Base-by-base conservation (phyloP, 1,140 invertebrate species). In the Euura saliciscinereae region DNA sequence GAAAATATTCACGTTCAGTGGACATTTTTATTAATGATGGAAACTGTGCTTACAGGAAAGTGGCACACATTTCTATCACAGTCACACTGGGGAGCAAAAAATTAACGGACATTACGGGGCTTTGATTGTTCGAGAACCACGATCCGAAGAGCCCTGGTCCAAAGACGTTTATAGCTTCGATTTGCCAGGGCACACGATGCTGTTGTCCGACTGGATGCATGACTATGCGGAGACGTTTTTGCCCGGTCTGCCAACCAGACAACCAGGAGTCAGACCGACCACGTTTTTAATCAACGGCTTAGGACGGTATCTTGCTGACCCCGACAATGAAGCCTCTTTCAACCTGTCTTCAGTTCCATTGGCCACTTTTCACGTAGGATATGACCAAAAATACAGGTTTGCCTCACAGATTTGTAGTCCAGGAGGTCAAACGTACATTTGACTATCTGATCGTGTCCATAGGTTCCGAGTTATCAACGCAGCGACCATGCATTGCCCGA, bases 391-490 rank as follows among this genome's bases (percentile, higher is more conserved):
- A 10, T 72, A 44, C 13, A 72, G 66, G 43, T 11, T 73, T 70
- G 10, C 42, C 7, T n/a, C 6, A 13, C 28, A 8, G 28, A 3
- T n/a, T 2, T 66, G 13, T 28, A 10, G 13, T 5, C 6, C 6
- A 11, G 46, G 4, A 44, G 69, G 64, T 1, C 28, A 69, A 11
- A 44, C 73, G n/a, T 72, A 69, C 6, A 72, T 51, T 8, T 69
- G 68, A 13, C 4, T 69, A 43, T 75, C 73, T 75, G 65, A 67
- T 74, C 78, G 84, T 65, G 78, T 82, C 28, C 74, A 76, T 3
- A 84, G 91, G 6, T 89, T 92, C 71, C 80, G 91, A 46, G 78
- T 91, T 6, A 88, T 91, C 11, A 91, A 89, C 75, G 90, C 90
- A 75, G 90, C 88, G 71, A 82, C 89, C 73, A 75, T 88, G 43